Conservation (phyloP, 2,113 vertebrate species). For the Chroicocephalus ridibundus region DNA sequence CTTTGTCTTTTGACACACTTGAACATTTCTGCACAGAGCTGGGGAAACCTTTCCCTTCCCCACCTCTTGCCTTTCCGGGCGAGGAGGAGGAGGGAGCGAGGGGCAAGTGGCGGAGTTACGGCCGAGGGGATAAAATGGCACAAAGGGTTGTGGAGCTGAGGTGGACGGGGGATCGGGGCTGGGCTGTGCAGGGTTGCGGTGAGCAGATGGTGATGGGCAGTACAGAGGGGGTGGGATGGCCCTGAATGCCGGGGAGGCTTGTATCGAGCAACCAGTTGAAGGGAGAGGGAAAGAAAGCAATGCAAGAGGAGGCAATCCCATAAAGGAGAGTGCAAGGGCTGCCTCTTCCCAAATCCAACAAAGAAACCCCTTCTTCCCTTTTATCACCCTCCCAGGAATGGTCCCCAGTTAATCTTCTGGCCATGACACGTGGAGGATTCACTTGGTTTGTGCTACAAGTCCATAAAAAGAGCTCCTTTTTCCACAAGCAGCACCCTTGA, state of each 20-base stretch:
- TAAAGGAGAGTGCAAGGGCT: background rate
- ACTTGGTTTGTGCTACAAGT: background rate
- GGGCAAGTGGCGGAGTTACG: background rate
- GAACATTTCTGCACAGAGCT: constrained; percentile 66
- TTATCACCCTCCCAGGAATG: background rate
- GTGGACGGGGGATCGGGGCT: background rate
- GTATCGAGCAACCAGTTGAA: background rate
- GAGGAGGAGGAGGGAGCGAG: background rate
- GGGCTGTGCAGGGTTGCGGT: background rate
- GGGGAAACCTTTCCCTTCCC: constrained; percentile 39
- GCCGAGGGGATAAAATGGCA: constrained; percentile 1
- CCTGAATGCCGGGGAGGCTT: background rate
- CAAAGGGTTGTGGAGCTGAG: background rate
- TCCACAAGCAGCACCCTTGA: background rate
- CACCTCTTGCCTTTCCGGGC: constrained; percentile 3
- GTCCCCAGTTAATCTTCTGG: background rate
- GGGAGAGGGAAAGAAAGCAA: background rate
- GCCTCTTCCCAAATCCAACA: background rate
- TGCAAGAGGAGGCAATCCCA: background rate
- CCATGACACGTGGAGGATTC: background rate
- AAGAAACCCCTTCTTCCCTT: background rate
- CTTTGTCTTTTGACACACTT: constrained; percentile 70
- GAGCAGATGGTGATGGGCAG: constrained; percentile 44
- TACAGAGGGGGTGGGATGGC: background rate
- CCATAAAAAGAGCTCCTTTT: background rate